Evolutionary conservation across 2,113 vertebrate genomes (phyloP), one percentile per base, ranked within the genome.

Genomic region (Carlito syrichta): DNA sequence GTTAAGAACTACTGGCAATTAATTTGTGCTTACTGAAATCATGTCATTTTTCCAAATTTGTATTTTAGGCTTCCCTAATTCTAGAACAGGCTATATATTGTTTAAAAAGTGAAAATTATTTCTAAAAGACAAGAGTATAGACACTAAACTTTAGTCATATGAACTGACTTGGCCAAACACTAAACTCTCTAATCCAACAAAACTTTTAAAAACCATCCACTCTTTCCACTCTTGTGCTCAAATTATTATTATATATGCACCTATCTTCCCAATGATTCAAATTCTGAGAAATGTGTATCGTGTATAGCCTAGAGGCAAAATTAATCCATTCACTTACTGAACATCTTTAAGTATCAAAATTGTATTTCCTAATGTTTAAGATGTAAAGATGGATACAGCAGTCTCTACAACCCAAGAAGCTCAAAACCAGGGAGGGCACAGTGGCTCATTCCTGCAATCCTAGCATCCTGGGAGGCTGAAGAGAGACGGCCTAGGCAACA

Each of bases 341-440:
- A 86, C 22, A 85, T 16, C 60, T 56, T 63, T 88, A 88, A 82
- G 27, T 71, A 91, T 62, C 43, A 84, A 56, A 91, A 86, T 38
- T 77, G 50, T 71, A 68, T 76, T 89, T 91, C n/a, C 48, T 79
- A 84, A 38, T 91, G 93, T 76, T 76, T 60, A 90, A 93, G 58
- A 82, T 63, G 62, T 62, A 94, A 90, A 25, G 19, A n/a, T 68
- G 13, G 88, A n/a, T 73, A 86, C 69, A 3, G 52, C 9, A 86
- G 8, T 45, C n/a, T 78, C 38, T 40, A 23, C 25, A 68, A 79
- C 50, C 73, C 8, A 85, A 40, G 23, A 85, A 69, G 30, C 20
- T 78, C 62, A 95, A 91, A 50, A 91, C 6, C 3, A n/a, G n/a
- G n/a, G n/a, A n/a, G n/a, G n/a, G n/a, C n/a, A n/a, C n/a, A n/a